Percentiles rank a stretch among this genome's conserved stretches.
These are phyloP conservation scores for Macquaria ambigua DNA, from an alignment of 2,113 vertebrate genomes.

Conservation along the genomic window DNA sequence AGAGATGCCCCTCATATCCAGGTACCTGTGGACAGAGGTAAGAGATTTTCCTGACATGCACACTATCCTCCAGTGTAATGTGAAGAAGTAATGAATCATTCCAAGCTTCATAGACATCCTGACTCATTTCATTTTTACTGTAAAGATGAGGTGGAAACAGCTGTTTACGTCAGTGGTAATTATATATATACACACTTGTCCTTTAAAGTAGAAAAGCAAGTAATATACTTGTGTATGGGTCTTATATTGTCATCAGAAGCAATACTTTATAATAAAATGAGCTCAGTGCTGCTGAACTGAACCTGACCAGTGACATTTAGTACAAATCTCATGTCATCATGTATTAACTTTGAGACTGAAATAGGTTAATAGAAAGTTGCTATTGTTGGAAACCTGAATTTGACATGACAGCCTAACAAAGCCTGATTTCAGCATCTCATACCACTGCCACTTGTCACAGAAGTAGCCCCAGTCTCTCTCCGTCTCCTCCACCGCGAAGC, in stretches of 20 bases:
- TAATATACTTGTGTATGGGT: neutral
- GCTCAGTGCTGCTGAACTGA: constrained; percentile 3
- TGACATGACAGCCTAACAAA: constrained; percentile 7
- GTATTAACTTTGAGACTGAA: constrained; percentile 14
- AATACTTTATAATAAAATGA: constrained; percentile 9
- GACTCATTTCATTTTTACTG: neutral
- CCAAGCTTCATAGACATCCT: neutral
- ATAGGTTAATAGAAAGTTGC: constrained; percentile 6
- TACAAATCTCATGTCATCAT: constrained; percentile 1
- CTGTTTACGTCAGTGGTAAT: neutral
- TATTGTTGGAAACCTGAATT: constrained; percentile 8
- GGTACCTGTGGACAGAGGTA: constrained; percentile 80
- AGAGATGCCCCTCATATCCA: constrained; percentile 83
- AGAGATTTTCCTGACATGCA: neutral
- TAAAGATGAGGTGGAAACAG: neutral
- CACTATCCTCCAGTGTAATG: neutral
- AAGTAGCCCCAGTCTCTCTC: constrained; percentile 87
- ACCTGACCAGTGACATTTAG: constrained; percentile 11
- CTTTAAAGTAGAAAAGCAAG: neutral
- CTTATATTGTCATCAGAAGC: neutral
- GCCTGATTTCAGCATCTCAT: constrained; percentile 29
- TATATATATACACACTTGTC: neutral
- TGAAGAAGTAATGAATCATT: neutral
- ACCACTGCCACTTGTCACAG: constrained; percentile 86
- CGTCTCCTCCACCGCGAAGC: constrained; percentile 75